These are phyloP conservation scores for Anarsia innoxiella DNA, from an alignment of 2,888 invertebrate species.

Conservation along the genomic window DNA sequence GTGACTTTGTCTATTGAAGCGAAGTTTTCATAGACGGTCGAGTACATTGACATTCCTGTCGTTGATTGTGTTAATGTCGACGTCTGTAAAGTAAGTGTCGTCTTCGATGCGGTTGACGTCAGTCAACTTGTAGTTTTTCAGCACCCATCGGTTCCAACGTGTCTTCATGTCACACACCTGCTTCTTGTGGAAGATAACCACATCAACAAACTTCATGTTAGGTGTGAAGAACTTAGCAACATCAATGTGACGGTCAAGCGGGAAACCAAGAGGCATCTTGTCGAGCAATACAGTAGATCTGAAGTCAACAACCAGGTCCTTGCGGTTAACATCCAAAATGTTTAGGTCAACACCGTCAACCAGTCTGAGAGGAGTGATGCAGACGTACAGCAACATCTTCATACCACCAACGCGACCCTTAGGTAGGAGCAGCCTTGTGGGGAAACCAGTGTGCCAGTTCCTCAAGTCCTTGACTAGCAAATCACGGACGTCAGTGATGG, in stretches of 20 bases:
- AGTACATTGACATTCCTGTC: no score
- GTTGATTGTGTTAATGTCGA: conserved; percentile 29
- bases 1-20: no score
- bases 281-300: conserved; percentile 70
- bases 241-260: conserved; percentile 81
- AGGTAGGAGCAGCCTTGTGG: conserved; percentile 81
- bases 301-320: conserved; percentile 53
- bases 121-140: conserved; percentile 47
- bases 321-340: conserved; percentile 59
- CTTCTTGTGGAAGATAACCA: conserved; percentile 78
- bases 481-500: conserved; percentile 59
- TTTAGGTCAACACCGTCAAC: conserved; percentile 52
- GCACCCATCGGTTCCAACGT: conserved; percentile 53
- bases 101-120: conserved; percentile 38
- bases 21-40: no score
- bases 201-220: conserved; percentile 80
- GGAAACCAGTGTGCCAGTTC: conserved; percentile 79
- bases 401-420: conserved; percentile 80
- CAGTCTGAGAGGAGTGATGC: conserved; percentile 72
- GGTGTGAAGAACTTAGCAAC: conserved; percentile 76
- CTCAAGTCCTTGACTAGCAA: conserved; percentile 46
- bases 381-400: conserved; percentile 78
- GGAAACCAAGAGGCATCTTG: conserved; percentile 81
- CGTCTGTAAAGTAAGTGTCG: conserved; percentile 42
- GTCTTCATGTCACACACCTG: conserved; percentile 60